Evolutionary conservation across 2,888 invertebrate genomes (phyloP), one percentile per base, ranked within the genome.

Genomic region (Dione juno): DNA sequence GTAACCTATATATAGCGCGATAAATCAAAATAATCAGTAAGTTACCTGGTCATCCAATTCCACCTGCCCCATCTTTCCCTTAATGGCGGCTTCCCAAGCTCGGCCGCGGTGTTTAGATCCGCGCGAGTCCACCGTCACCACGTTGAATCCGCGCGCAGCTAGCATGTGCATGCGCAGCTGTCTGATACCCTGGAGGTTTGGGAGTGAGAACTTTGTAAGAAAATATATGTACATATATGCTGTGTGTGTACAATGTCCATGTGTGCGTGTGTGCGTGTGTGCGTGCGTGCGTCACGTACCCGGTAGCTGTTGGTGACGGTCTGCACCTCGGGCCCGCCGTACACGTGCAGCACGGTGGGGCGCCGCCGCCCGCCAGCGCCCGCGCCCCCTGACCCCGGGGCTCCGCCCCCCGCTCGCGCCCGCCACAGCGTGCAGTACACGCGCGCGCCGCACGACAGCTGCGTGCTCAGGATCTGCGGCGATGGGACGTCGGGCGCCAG

Each of bases 301-400:
- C 98, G 97, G 83, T 98, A 99, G 8, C 97, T 97, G 90, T 99
- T 99, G 67, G 97, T 97, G 72, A 99, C 99, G 50, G 99, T 95
- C 92, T 99, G 99, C 61, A 99, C 98, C 87, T 99, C 99, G 0
- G 99, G 99, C 0, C 99, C 99, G 3, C 99, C 99, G 86, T 99
- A 99, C 67, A 99, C 98, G 88, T 98, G 98, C 64, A 99, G 94
- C 72, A 99, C 96, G 16, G 98, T 98, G 0, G 99, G 99, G 92
- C 98, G 98, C 73, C 96, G 78, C 45, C 88, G 86, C 19, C 82
- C 66, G 10, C n/a, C n/a, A n/a, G n/a, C n/a, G n/a, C n/a, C n/a
- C n/a, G n/a, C n/a, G n/a, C n/a, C n/a, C n/a, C n/a, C n/a, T n/a
- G n/a, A n/a, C n/a, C n/a, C n/a, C n/a, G n/a, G n/a, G n/a, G n/a